Conservation (phyloP, 2,797 vertebrate species). For the Heliangelus exortis region DNA sequence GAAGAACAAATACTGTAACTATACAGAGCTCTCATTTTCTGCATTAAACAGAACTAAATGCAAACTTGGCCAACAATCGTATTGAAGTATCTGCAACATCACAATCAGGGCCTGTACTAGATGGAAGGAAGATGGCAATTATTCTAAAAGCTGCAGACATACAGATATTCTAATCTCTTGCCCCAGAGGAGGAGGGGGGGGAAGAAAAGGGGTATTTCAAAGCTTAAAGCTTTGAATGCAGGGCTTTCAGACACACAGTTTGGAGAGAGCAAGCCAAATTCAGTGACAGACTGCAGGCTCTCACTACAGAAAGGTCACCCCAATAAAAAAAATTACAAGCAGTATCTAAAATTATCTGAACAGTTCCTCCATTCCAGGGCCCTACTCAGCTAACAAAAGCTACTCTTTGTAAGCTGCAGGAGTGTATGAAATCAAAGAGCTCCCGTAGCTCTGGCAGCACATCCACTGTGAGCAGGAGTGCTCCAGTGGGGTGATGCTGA, state of each 20-base stretch:
- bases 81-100: background rate
- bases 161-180: slow-evolving; percentile 17
- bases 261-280: background rate
- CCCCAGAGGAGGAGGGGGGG: background rate
- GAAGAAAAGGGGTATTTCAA: background rate
- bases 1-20: background rate
- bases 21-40: background rate
- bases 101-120: background rate
- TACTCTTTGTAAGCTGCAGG: background rate
- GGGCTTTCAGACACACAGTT: background rate
- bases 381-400: slow-evolving; percentile 20
- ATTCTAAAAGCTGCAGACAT: slow-evolving; percentile 24
- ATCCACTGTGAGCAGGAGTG: background rate
- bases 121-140: slow-evolving; percentile 15
- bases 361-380: background rate
- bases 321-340: slow-evolving; percentile 42
- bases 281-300: slow-evolving; percentile 39
- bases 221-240: background rate
- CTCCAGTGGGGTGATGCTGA: background rate
- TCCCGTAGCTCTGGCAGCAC: slow-evolving; percentile 2
- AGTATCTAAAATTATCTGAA: slow-evolving; percentile 54
- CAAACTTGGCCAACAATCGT: background rate
- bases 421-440: background rate
- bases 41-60: background rate
- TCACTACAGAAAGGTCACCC: background rate